phyloP scores from a whole-genome alignment of 2,888 invertebrate genomes.

The Leptothorax acervorum region DNA sequence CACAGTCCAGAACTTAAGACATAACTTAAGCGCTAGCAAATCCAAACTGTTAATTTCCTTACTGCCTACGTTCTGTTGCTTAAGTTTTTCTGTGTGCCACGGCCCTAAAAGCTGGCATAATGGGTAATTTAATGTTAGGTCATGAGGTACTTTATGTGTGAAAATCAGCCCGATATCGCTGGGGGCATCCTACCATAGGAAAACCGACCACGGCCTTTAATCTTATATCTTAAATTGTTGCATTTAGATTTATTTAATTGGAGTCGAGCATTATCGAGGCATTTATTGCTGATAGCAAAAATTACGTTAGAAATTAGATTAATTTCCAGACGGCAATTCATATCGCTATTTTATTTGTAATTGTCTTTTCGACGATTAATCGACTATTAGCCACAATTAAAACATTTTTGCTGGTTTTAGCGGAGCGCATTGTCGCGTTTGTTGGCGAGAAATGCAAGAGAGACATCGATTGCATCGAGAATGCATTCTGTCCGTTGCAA shows the following conservation, averaged over 20 bases:
- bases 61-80: no score
- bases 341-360: not conserved
- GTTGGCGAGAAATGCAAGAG: constrained; percentile 73
- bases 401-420: not conserved
- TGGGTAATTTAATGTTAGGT: no score
- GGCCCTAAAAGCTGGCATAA: no score
- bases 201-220: not conserved
- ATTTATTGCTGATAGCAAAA: not conserved
- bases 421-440: constrained; percentile 32
- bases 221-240: not conserved
- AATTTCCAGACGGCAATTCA: not conserved
- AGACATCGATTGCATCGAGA: constrained; percentile 74
- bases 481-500: constrained; percentile 76
- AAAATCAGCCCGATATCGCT: no score
- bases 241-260: not conserved
- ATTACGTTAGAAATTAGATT: not conserved
- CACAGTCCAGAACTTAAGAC: no score
- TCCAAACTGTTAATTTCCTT: no score
- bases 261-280: not conserved
- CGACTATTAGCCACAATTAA: not conserved
- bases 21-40: no score
- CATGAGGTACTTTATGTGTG: no score
- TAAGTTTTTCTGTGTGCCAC: no score
- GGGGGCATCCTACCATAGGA: no score
- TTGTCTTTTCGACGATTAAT: not conserved